phyloP scores from a whole-genome alignment of 2,113 vertebrate species.

The Istiophorus platypterus region DNA sequence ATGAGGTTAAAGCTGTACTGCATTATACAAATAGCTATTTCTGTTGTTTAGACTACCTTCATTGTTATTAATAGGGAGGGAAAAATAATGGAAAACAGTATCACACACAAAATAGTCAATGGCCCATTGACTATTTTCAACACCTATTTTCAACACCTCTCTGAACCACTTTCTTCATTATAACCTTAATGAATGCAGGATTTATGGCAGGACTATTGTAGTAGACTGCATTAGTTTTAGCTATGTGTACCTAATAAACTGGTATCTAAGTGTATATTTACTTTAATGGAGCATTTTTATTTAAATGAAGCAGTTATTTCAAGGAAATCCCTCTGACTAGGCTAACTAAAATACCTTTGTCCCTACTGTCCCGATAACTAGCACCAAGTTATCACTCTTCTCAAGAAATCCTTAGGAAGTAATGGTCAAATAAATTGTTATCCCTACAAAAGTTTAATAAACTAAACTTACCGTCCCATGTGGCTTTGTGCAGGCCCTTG shows the following conservation, averaged over 20 bases:
- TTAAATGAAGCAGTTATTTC: neutral
- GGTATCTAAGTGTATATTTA: neutral
- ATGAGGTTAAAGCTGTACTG: neutral
- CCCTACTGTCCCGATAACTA: neutral
- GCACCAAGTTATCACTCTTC: neutral
- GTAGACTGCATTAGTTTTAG: too few relatives aligned
- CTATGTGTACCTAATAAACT: neutral
- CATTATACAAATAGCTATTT: neutral
- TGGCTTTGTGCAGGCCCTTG: slow-evolving; percentile 86
- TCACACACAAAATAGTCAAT: too few relatives aligned
- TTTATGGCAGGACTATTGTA: too few relatives aligned
- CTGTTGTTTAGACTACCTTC: neutral
- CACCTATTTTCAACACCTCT: too few relatives aligned
- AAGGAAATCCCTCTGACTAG: neutral
- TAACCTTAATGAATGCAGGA: too few relatives aligned
- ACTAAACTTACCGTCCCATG: slow-evolving; percentile 87
- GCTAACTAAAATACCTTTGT: neutral
- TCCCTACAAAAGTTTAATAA: neutral
- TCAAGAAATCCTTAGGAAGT: neutral
- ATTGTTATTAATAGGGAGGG: too few relatives aligned
- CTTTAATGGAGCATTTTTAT: neutral
- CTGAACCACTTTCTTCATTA: too few relatives aligned
- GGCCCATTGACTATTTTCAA: too few relatives aligned
- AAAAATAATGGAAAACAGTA: too few relatives aligned
- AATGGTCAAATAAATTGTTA: neutral